Conservation (phyloP, 2,888 invertebrate genomes). For the Eumacrocentrus americanus region DNA sequence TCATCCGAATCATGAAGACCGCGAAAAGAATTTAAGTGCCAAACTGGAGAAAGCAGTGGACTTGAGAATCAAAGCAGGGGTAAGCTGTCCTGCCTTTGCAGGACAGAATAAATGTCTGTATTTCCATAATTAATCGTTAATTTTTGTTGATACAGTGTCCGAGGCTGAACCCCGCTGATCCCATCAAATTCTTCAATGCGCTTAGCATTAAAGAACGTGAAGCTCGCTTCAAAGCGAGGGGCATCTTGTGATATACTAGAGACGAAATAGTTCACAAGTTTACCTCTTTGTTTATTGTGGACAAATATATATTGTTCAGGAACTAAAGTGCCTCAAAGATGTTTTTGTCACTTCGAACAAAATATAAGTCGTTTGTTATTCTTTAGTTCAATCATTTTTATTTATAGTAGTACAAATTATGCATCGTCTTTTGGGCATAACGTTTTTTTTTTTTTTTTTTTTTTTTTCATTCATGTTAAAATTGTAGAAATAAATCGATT, state of each 20-base stretch:
- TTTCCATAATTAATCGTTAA: neutral
- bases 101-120: neutral
- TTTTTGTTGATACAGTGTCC: slow-evolving; percentile 43
- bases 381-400: no score
- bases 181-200: slow-evolving; percentile 39
- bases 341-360: no score
- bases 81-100: slow-evolving; percentile 29
- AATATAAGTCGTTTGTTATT: no score
- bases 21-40: slow-evolving; percentile 59
- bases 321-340: no score
- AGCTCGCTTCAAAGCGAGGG: slow-evolving; percentile 37
- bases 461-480: neutral
- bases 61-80: slow-evolving; percentile 42
- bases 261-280: no score
- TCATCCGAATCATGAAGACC: slow-evolving; percentile 64
- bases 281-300: no score
- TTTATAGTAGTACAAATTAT: no score
- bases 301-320: no score
- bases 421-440: no score
- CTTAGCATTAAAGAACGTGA: slow-evolving; percentile 40
- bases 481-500: neutral
- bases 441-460: no score
- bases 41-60: slow-evolving; percentile 59
- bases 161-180: slow-evolving; percentile 41
- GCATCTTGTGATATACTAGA: slow-evolving; percentile 37